Evolutionary conservation across 2,113 vertebrate genomes (phyloP), one percentile per base, ranked within the genome.

Genomic region (Plecturocebus donacophilus): DNA sequence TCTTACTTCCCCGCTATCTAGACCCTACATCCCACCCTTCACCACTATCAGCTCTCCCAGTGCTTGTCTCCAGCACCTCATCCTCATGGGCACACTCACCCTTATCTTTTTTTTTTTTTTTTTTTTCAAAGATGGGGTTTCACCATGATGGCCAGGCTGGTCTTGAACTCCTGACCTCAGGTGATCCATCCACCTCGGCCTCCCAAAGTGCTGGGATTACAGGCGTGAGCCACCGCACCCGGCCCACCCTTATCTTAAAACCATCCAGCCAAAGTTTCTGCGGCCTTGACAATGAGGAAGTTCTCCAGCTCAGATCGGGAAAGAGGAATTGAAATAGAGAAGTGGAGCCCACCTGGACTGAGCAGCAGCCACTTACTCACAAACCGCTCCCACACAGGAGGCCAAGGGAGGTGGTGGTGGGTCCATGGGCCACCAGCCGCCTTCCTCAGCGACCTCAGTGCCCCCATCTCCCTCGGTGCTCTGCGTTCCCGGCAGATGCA

Each of bases 291-390:
- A 58, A 58, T 47, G 61, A 64, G 95, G 87, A 97, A 97, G 66
- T 52, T 58, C 40, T 80, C 21, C 61, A 54, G 66, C 35, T 52
- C 83, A 35, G 38, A 86, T 17, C 20, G 0, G 7, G 64, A 95
- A 87, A 93, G 68, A 87, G 93, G 92, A 97, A 98, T 30, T 80
- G 90, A 90, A 87, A 90, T 16, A 42, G 79, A 73, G 89, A 45
- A 35, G 35, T 47, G 61, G 61, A 87, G 83, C 45, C 95, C 93
- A 71, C 92, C 80, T 56, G 91, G n/a, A 49, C 49, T 64, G 56
- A 30, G 71, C 52, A 77, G 49, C 6, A 80, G 52, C 56, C 76
- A 13, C 23, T 45, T 6, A 90, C 61, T 52, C 73, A 35, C 49
- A 42, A 35, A 83, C 82, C 45, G 56, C 27, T 87, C 27, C 19